A percentile compares a stretch with the other conserved stretches of the same genome.
Evolutionary conservation across 2,888 invertebrate species (phyloP).

Genomic region (Anoplius nigerrimus): DNA sequence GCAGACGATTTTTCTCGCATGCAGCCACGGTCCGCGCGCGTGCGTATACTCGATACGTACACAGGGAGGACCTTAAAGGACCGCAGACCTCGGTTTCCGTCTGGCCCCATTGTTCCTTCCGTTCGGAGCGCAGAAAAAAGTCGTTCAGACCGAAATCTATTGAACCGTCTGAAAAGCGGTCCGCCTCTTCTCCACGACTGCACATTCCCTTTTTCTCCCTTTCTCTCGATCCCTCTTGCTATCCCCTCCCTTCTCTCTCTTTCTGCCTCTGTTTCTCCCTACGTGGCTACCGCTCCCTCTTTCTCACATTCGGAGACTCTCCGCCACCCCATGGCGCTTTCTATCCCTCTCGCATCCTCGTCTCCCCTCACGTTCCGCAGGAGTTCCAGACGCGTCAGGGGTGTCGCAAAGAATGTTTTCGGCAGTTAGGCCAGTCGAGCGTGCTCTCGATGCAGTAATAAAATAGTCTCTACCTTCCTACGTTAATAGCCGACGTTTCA

Average conservation of each 20-base stretch:
- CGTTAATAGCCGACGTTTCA: not conserved
- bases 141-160: slow-evolving; percentile 53
- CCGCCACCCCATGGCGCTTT: slow-evolving; percentile 2
- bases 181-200: slow-evolving; percentile 21
- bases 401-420: slow-evolving; percentile 27
- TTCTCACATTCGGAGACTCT: not conserved
- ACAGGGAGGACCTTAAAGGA: slow-evolving; percentile 36
- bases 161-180: slow-evolving; percentile 52
- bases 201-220: slow-evolving; percentile 12
- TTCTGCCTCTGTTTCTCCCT: not conserved
- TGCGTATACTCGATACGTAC: slow-evolving; percentile 5
- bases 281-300: slow-evolving; percentile 17
- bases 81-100: slow-evolving; percentile 53
- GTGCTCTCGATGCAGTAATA: slow-evolving; percentile 9
- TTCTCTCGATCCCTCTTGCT: slow-evolving; percentile 12
- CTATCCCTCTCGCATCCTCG: not conserved
- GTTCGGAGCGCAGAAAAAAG: slow-evolving; percentile 48
- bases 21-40: not conserved
- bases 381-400: slow-evolving; percentile 29
- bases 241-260: slow-evolving; percentile 6
- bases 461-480: slow-evolving; percentile 1
- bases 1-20: not conserved
- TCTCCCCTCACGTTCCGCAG: slow-evolving; percentile 15
- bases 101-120: slow-evolving; percentile 55
- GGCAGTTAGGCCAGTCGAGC: not conserved